A percentile compares a stretch with the other conserved stretches of the same genome.
These are phyloP conservation scores for Heterohyrax brucei DNA, from an alignment of 2,797 vertebrate species.

Conservation along the genomic window DNA sequence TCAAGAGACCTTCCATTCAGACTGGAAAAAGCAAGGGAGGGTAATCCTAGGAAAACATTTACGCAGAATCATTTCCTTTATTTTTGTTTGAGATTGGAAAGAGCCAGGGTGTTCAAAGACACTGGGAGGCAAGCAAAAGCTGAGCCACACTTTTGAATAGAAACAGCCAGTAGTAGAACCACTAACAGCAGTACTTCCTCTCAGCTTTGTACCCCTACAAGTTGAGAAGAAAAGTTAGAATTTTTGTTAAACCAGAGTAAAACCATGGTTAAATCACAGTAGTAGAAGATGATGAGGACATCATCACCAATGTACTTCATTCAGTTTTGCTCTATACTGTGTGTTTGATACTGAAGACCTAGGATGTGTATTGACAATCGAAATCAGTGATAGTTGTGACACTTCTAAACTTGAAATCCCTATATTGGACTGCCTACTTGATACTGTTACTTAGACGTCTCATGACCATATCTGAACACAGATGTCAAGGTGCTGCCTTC, in stretches of 20 bases:
- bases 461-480: neutral
- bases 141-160: conserved; percentile 34
- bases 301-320: conserved; percentile 53
- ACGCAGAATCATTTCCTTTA: conserved; percentile 80
- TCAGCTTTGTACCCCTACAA: conserved; percentile 38
- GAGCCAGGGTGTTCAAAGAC: conserved; percentile 62
- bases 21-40: conserved; percentile 73
- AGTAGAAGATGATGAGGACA: conserved; percentile 47
- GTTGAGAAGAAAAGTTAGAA: conserved; percentile 58
- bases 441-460: neutral
- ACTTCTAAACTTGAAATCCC: conserved; percentile 49
- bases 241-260: conserved; percentile 63
- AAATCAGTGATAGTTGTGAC: conserved; percentile 54
- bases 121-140: conserved; percentile 63
- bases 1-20: conserved; percentile 74
- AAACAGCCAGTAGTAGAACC: conserved; percentile 42
- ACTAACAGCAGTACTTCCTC: conserved; percentile 25
- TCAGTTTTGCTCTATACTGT: conserved; percentile 41
- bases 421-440: conserved; percentile 50
- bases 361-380: conserved; percentile 29
- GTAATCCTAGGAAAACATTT: conserved; percentile 77
- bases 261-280: conserved; percentile 68
- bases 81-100: conserved; percentile 57
- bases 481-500: neutral
- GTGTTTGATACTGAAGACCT: conserved; percentile 50